Percentiles rank a stretch among this genome's conserved stretches.
Evolutionary conservation across 92 coral and sea anemone genomes (phyloP).

Genomic region (Phenganax stokvisi): DNA sequence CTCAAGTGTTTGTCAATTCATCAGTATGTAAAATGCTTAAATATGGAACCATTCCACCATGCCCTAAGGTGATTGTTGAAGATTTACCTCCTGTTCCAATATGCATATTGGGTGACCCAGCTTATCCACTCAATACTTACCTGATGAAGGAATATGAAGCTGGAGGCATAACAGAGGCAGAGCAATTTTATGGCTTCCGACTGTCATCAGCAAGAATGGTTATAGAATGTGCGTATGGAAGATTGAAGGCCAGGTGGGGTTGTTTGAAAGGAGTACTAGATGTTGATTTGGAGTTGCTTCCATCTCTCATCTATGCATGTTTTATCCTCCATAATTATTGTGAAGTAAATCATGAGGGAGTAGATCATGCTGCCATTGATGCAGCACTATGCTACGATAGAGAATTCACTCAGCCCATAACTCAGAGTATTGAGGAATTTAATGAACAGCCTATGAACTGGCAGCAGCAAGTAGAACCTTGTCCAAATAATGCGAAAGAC

Average conservation of each 20-base stretch:
- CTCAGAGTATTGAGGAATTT: not conserved
- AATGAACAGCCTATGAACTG: not conserved
- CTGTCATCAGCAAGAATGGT: slow-evolving; percentile 52
- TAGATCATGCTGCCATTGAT: too few relatives aligned
- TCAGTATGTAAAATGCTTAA: slow-evolving; percentile 26
- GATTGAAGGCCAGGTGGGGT: slow-evolving; percentile 56
- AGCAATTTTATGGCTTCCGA: slow-evolving; percentile 52
- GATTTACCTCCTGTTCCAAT: slow-evolving; percentile 41
- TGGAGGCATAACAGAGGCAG: slow-evolving; percentile 47
- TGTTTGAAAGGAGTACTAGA: slow-evolving; percentile 26
- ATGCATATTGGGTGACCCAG: slow-evolving; percentile 52
- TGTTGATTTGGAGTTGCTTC: slow-evolving; percentile 2
- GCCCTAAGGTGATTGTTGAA: slow-evolving; percentile 25
- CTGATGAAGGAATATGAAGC: slow-evolving; percentile 52
- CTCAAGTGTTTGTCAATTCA: slow-evolving; percentile 42
- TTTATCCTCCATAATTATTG: not conserved
- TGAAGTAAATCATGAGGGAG: too few relatives aligned
- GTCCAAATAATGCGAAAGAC: not conserved
- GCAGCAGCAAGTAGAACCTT: slow-evolving; percentile 7
- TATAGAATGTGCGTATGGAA: slow-evolving; percentile 52
- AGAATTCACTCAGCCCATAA: slow-evolving; percentile 6
- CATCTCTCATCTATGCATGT: not conserved
- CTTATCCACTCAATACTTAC: slow-evolving; percentile 42
- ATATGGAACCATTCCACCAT: slow-evolving; percentile 44
- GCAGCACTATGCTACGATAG: too few relatives aligned